Percentiles rank a stretch among this genome's conserved stretches.
These are phyloP conservation scores for Corvus moneduloides DNA, from an alignment of 2,113 vertebrate genomes.

Conservation along the genomic window DNA sequence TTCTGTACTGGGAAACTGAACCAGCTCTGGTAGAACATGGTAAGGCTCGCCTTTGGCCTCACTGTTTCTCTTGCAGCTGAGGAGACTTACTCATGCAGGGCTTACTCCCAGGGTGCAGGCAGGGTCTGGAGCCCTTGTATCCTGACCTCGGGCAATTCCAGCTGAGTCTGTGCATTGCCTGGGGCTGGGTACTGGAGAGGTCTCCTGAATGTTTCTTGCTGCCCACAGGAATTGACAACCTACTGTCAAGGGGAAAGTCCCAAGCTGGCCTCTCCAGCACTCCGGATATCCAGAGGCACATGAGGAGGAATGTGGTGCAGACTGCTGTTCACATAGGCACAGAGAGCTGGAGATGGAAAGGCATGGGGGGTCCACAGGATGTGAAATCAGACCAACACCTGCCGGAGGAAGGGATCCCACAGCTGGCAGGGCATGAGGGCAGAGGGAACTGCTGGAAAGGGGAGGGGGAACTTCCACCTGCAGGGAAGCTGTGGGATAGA, in stretches of 20 bases:
- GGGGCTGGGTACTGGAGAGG: neutral
- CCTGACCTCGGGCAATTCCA: rapidly evolving
- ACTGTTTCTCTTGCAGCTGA: neutral
- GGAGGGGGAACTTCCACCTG: neutral
- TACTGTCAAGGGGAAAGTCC: neutral
- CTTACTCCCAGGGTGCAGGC: neutral
- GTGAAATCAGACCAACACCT: neutral
- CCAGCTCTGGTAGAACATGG: neutral
- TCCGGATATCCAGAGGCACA: neutral
- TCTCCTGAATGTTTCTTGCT: neutral
- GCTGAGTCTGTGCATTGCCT: neutral
- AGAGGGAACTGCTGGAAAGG: neutral
- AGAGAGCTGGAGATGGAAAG: neutral
- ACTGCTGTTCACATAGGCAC: rapidly evolving
- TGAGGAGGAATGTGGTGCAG: rapidly evolving
- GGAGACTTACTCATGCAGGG: neutral
- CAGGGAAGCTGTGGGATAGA: neutral
- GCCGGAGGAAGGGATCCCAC: rapidly evolving
- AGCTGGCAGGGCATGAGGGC: neutral
- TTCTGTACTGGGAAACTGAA: neutral
- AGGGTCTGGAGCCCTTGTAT: neutral
- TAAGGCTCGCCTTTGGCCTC: neutral
- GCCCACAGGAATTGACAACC: neutral
- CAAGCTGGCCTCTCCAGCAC: rapidly evolving
- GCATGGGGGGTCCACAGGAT: rapidly evolving